These are phyloP conservation scores for Aythya baeri DNA, from an alignment of 2,113 vertebrate species.

Conservation along the genomic window DNA sequence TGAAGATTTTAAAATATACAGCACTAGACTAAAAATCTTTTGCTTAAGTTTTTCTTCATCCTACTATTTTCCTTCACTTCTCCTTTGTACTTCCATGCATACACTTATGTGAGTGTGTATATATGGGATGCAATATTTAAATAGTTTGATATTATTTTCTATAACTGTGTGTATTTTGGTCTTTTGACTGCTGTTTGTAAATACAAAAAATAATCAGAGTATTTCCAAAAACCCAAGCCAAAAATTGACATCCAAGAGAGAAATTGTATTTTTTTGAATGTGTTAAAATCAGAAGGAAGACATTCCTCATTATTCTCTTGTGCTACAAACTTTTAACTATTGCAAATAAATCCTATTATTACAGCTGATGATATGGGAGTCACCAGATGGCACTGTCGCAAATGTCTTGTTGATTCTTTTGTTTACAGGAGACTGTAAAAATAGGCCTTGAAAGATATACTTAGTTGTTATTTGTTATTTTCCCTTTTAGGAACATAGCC, in stretches of 20 bases:
- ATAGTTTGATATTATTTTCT: neutral
- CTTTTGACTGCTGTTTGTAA: neutral
- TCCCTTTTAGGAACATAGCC: neutral
- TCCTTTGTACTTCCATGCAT: neutral
- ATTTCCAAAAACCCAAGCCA: neutral
- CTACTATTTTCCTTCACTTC: neutral
- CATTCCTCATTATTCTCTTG: neutral
- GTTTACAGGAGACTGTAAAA: neutral
- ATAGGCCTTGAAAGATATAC: neutral
- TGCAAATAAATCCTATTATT: neutral
- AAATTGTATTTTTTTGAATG: neutral
- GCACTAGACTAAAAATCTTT: neutral
- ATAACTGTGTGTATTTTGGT: neutral
- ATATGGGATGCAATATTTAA: neutral
- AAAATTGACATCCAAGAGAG: neutral
- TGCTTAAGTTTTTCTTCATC: neutral
- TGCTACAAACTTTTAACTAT: neutral
- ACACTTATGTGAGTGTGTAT: neutral
- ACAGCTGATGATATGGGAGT: neutral
- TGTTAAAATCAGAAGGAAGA: neutral
- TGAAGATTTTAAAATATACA: neutral
- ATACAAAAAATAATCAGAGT: neutral
- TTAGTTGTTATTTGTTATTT: slow-evolving; percentile 18
- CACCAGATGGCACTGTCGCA: slow-evolving; percentile 62
- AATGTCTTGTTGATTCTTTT: slow-evolving; percentile 18